phyloP scores from a whole-genome alignment of 2,888 invertebrate species.

The Brachypterus glaber region DNA sequence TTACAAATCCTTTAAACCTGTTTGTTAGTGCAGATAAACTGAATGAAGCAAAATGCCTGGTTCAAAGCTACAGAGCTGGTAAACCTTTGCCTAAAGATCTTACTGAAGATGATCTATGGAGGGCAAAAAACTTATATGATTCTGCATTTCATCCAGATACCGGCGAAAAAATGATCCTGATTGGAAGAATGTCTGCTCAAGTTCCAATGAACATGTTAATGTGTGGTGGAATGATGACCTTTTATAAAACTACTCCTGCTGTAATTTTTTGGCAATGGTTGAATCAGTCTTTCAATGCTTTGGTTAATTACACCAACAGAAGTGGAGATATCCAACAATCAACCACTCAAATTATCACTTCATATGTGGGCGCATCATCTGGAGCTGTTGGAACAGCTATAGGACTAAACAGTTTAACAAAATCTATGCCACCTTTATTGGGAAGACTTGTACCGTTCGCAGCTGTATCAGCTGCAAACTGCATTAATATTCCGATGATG shows the following conservation, averaged over 20 bases:
- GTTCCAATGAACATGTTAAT: constrained; percentile 96
- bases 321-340: constrained; percentile 68
- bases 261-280: constrained; percentile 94
- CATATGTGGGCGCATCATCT: constrained; percentile 82
- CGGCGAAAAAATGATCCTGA: constrained; percentile 85
- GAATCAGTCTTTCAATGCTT: constrained; percentile 92
- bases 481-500: constrained; percentile 98
- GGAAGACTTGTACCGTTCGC: constrained; percentile 90
- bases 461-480: constrained; percentile 95
- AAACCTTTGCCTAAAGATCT: constrained; percentile 49
- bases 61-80: constrained; percentile 62
- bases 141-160: constrained; percentile 98
- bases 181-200: constrained; percentile 97
- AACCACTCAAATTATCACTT: constrained; percentile 63
- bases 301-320: constrained; percentile 97
- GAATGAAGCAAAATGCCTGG: constrained; percentile 68
- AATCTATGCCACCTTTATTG: constrained; percentile 65
- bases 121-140: constrained; percentile 90
- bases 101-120: constrained; percentile 78
- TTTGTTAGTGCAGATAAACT: constrained; percentile 61
- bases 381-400: constrained; percentile 89
- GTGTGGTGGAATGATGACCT: constrained; percentile 95
- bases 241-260: constrained; percentile 85
- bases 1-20: constrained; percentile 90
- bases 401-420: constrained; percentile 71